Evolutionary conservation across 2,113 vertebrate genomes (phyloP).

Genomic region (Phalacrocorax aristotelis): DNA sequence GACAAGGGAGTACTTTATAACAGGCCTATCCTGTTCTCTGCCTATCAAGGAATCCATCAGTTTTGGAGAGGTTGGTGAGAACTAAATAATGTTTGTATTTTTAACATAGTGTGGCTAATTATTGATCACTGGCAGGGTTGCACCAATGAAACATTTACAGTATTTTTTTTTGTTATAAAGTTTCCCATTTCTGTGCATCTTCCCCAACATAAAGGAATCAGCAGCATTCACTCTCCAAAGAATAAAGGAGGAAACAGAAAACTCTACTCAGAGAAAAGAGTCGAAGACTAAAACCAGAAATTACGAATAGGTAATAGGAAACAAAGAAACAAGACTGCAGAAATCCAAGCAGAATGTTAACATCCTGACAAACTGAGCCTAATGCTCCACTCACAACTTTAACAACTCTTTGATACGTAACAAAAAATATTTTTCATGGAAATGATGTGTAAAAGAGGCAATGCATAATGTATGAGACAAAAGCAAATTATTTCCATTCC

Average conservation of each 20-base stretch:
- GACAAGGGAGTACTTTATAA: not conserved
- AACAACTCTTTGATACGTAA: not conserved
- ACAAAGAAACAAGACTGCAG: not conserved
- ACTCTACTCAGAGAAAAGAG: not conserved
- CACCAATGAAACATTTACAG: not conserved
- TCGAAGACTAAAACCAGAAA: not conserved
- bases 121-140: not conserved
- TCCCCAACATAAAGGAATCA: not conserved
- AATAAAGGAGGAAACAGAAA: not conserved
- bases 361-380: not conserved
- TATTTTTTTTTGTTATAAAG: not conserved
- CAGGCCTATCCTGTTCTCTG: not conserved
- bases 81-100: not conserved
- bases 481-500: constrained; percentile 60
- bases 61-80: not conserved
- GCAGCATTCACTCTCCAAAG: not conserved
- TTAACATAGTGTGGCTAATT: not conserved
- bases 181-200: not conserved
- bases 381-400: constrained; percentile 22
- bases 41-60: not conserved
- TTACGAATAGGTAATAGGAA: not conserved
- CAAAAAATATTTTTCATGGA: constrained; percentile 41
- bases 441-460: constrained; percentile 3
- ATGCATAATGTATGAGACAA: constrained; percentile 53
- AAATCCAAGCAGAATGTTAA: constrained; percentile 2